These are phyloP conservation scores for Manis crassicaudata DNA, from an alignment of 2,797 vertebrate species.

Conservation along the genomic window DNA sequence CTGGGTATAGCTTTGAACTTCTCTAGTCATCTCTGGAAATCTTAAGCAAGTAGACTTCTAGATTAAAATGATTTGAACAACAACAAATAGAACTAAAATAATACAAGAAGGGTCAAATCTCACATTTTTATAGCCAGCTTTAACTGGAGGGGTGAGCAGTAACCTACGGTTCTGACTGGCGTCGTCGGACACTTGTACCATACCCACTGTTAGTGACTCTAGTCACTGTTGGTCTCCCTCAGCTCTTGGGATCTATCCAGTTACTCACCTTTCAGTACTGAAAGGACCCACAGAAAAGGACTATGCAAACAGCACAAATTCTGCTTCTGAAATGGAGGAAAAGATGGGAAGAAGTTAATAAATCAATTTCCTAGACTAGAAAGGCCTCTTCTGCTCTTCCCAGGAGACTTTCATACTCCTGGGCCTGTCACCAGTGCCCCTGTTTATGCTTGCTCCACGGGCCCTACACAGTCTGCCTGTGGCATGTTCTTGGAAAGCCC, in stretches of 20 bases:
- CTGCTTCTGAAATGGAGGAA: conserved; percentile 12
- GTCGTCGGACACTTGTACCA: not conserved
- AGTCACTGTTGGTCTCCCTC: not conserved
- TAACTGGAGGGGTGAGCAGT: not conserved
- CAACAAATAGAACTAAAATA: not conserved
- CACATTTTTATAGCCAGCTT: not conserved
- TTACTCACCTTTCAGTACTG: not conserved
- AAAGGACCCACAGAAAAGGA: not conserved
- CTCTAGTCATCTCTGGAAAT: not conserved
- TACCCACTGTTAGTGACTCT: not conserved
- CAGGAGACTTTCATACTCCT: not conserved
- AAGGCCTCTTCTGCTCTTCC: not conserved
- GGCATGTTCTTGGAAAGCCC: not conserved
- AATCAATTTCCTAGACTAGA: not conserved
- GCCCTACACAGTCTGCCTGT: not conserved
- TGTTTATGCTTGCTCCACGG: not conserved
- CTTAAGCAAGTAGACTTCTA: conserved; percentile 23
- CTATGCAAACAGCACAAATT: not conserved
- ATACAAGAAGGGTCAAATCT: not conserved
- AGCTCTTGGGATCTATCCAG: not conserved
- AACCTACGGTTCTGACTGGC: not conserved
- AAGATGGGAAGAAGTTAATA: not conserved
- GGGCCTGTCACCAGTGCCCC: not conserved
- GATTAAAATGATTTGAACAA: not conserved
- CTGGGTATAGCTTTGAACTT: conserved; percentile 32